These are phyloP conservation scores for Cyclina sinensis DNA, from an alignment of 1,140 invertebrate species.

Conservation along the genomic window DNA sequence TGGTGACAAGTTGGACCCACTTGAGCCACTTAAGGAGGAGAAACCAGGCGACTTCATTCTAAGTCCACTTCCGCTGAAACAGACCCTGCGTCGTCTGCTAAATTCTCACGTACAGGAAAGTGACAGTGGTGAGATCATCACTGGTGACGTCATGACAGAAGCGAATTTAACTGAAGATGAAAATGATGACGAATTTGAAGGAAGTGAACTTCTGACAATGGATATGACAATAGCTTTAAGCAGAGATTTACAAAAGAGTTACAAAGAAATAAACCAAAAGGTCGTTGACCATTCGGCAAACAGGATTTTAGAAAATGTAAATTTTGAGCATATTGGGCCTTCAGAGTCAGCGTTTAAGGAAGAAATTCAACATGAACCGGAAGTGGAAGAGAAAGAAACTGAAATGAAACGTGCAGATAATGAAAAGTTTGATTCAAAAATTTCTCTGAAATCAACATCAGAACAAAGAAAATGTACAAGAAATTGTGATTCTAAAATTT, in stretches of 20 bases:
- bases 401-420: too few species aligned
- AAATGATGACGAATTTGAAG: background rate
- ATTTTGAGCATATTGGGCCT: background rate
- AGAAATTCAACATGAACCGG: background rate
- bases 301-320: background rate
- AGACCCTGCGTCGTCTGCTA: conserved; percentile 30
- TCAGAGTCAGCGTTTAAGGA: too few species aligned
- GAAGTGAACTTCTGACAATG: background rate
- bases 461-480: too few species aligned
- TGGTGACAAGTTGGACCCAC: background rate
- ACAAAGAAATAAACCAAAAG: background rate
- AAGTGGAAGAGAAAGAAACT: background rate
- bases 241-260: background rate
- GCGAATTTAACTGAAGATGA: background rate
- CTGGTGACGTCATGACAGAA: conserved; percentile 24
- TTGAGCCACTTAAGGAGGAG: background rate
- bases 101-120: background rate
- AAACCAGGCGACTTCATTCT: conserved; percentile 12
- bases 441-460: too few species aligned
- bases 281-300: background rate
- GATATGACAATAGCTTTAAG: background rate
- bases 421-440: too few species aligned
- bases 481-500: too few species aligned
- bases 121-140: conserved; percentile 43
- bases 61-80: conserved; percentile 44